Base-by-base conservation (phyloP, 1,140 invertebrate genomes). In the Tetragnatha versicolor region DNA sequence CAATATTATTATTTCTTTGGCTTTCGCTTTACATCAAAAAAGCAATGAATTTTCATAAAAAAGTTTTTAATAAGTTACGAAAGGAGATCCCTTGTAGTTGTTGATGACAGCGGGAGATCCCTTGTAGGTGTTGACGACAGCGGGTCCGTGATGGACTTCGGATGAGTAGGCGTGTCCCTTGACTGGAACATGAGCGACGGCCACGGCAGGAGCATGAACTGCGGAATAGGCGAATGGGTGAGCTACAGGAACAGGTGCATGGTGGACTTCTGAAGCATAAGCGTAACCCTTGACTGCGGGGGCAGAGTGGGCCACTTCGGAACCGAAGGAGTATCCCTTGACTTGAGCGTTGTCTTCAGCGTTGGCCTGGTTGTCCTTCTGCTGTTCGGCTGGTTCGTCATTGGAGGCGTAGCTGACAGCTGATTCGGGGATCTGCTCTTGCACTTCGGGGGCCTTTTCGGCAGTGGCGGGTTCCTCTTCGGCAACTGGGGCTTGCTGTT, bases 221-320 rank as follows among this genome's bases (percentile, higher is more conserved):
- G 14, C 55, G 17, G 9, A 20, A 58, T 20, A 58, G 27, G n/a
- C n/a, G n/a, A n/a, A n/a, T n/a, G n/a, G n/a, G n/a, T n/a, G n/a
- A n/a, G n/a, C n/a, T n/a, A n/a, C n/a, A n/a, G n/a, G n/a, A n/a
- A n/a, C 35, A 39, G 60, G 60, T 20, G 75, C 37, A 49, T 70
- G 77, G 39, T 60, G 65, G 6, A 79, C 66, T 42, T 72, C 53
- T n/a, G 77, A 63, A 39, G 78, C 61, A 39, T 79, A 79, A 29
- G 78, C 63, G 10, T 58, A 79, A 25, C 66, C 78, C 33, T 79
- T 79, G 22, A 25, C n/a, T 39, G 61, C 45, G 53, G 20, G 55
- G 5, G 55, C 55, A 33, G 55, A 25, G 22, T 75, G 72, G 14
- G 39, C 37, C 33, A 75, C 72, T 47, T 76, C 72, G 14, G 72